phyloP scores from a whole-genome alignment of 2,797 vertebrate species.

The Schizopygopsis malacanthus region DNA sequence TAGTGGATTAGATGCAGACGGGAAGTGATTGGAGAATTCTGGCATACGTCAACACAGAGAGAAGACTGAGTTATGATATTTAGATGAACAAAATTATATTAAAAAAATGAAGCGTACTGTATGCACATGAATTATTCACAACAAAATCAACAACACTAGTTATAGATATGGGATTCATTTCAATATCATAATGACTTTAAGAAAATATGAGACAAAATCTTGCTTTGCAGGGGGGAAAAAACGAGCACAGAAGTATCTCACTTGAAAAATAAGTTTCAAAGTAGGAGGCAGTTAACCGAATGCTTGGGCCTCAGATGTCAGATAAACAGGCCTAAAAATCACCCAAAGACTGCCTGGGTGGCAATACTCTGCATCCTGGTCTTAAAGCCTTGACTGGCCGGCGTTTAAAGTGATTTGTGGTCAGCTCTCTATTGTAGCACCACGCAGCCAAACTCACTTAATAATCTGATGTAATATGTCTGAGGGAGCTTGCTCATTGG shows the following conservation, averaged over 20 bases:
- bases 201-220: background rate
- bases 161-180: background rate
- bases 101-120: background rate
- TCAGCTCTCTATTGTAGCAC: conserved; percentile 25
- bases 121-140: background rate
- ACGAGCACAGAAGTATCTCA: background rate
- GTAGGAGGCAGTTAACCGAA: background rate
- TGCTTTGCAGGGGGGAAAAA: background rate
- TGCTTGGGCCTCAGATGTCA: background rate
- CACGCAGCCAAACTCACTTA: conserved; percentile 13
- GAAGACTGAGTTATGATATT: background rate
- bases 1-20: background rate
- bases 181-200: background rate
- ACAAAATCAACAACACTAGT: background rate
- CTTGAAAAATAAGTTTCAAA: background rate
- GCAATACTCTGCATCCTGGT: background rate
- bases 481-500: conserved; percentile 37
- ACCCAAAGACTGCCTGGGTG: conserved; percentile 31
- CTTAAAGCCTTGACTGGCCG: conserved; percentile 16
- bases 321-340: conserved; percentile 2
- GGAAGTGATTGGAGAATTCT: background rate
- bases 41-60: background rate
- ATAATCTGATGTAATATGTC: conserved; percentile 52
- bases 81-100: background rate
- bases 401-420: conserved; percentile 36